A percentile compares a stretch with the other conserved stretches of the same genome.
Evolutionary conservation across 1,140 invertebrate species (phyloP).

Genomic region (Drosophila ercepeae): DNA sequence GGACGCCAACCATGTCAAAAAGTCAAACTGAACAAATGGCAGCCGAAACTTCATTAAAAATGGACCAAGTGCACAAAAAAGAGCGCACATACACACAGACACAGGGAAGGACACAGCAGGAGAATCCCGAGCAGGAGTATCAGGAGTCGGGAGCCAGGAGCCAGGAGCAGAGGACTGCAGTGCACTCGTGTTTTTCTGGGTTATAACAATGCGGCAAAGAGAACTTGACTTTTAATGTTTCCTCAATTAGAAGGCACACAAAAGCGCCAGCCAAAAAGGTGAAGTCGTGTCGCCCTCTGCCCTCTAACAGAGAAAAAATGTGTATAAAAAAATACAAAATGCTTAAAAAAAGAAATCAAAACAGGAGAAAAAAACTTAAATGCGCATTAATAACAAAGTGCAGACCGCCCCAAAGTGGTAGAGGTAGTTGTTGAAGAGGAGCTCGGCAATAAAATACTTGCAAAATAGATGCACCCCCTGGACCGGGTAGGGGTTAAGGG

Average conservation of each 20-base stretch:
- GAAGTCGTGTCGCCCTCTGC: conserved; percentile 50
- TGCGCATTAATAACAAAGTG: conserved; percentile 81
- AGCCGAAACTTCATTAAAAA: conserved; percentile 71
- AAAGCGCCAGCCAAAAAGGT: conserved; percentile 74
- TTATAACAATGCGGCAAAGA: conserved; percentile 80
- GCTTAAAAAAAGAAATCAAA: conserved; percentile 27
- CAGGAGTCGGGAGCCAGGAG: conserved; percentile 14
- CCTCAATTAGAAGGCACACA: conserved; percentile 78
- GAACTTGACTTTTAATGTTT: conserved; percentile 82
- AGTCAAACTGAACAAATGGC: conserved; percentile 58
- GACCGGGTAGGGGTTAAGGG: not conserved
- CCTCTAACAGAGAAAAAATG: conserved; percentile 14
- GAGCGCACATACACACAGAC: not conserved
- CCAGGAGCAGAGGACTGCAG: conserved; percentile 52
- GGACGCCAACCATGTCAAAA: conserved; percentile 49
- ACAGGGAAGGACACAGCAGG: conserved; percentile 11
- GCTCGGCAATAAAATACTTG: conserved; percentile 57
- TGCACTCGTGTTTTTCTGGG: conserved; percentile 80
- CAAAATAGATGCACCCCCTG: conserved; percentile 55
- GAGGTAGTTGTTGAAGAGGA: conserved; percentile 17
- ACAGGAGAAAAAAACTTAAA: conserved; percentile 64
- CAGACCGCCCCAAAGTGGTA: conserved; percentile 38
- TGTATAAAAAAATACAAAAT: conserved; percentile 11
- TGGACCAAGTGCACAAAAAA: conserved; percentile 10
- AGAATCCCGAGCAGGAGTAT: conserved; percentile 7